phyloP scores from a whole-genome alignment of 2,113 vertebrate genomes.

The Alces alces region DNA sequence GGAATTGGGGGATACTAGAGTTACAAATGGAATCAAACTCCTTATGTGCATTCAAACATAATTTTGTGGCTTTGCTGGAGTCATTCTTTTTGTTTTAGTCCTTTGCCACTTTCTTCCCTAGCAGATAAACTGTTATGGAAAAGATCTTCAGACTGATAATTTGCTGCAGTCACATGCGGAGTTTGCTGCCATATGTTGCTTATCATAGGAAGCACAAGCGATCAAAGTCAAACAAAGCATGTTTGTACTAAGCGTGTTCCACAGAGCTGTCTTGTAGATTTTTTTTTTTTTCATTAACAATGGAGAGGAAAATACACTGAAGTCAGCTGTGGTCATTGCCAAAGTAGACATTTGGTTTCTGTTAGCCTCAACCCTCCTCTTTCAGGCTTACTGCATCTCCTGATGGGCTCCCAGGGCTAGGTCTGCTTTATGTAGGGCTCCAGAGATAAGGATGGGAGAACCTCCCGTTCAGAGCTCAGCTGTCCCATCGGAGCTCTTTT shows the following conservation, averaged over 20 bases:
- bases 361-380: constrained; percentile 72
- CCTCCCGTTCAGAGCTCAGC: constrained; percentile 42
- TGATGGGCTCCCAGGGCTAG: constrained; percentile 30
- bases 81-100: neutral
- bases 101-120: constrained; percentile 63
- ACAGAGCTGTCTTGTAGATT: constrained; percentile 47
- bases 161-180: neutral
- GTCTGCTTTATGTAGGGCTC: constrained; percentile 67
- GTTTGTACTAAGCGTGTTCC: constrained; percentile 46
- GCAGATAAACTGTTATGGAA: constrained; percentile 55
- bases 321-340: constrained; percentile 72
- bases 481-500: neutral
- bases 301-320: constrained; percentile 66
- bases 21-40: neutral
- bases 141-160: constrained; percentile 61
- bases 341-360: constrained; percentile 81
- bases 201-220: constrained; percentile 60
- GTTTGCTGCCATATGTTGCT: constrained; percentile 53
- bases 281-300: constrained; percentile 55
- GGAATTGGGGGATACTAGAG: neutral
- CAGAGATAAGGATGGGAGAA: constrained; percentile 62
- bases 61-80: neutral
- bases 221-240: constrained; percentile 68
- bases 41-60: neutral
- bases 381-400: constrained; percentile 57